Evolutionary conservation across 30 jellyfish, hydroid and myxozoan genomes (phyloP), one percentile per base, ranked within the genome.

Genomic region (Sanderia malayensis): DNA sequence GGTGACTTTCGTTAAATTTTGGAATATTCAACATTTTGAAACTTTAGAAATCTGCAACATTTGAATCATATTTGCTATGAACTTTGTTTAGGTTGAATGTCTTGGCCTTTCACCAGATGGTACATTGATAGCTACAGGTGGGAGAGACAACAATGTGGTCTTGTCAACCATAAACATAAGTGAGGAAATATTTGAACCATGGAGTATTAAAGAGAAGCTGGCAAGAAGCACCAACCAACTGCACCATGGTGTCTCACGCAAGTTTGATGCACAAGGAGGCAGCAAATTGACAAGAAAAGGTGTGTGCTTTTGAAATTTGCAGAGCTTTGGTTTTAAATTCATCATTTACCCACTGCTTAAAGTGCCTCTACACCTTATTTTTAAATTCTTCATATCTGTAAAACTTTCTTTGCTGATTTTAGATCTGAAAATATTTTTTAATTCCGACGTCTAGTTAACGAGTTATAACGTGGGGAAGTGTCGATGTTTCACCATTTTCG

Each of bases 81-180:
- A 63, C 0, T 22, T 22, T 18, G 17, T 46, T 20, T 44, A 87
- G 96, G 94, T 87, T 23, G 96, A 87, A 61, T 79, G 88, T 34
- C 65, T 87, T 27, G 94, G 86, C 57, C 20, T 87, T 19, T 79
- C 96, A 24, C 90, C 81, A 18, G 96, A 87, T 58, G 85, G 87
- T 2, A 79, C 93, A 19, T 86, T 87, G 2, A 76, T 87, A 19
- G 92, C 93, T 15, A 87, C 94, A 20, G 96, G 96, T 61, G 89
- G 96, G 17, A 61, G 89, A 30, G 96, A 87, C 72, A 87, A 79
- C 44, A 76, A 87, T 31, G 65, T 87, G 17, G 82, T 60, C 17
- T 71, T 87, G 37, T 87, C 96, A n/a, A 80, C 96, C 0, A 44
- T 87, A 24, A 82, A 64, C 29, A 71, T 86, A 27, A 32, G 53